Evolutionary conservation across 2,797 vertebrate genomes (phyloP).

Genomic region (Spinus pinus): DNA sequence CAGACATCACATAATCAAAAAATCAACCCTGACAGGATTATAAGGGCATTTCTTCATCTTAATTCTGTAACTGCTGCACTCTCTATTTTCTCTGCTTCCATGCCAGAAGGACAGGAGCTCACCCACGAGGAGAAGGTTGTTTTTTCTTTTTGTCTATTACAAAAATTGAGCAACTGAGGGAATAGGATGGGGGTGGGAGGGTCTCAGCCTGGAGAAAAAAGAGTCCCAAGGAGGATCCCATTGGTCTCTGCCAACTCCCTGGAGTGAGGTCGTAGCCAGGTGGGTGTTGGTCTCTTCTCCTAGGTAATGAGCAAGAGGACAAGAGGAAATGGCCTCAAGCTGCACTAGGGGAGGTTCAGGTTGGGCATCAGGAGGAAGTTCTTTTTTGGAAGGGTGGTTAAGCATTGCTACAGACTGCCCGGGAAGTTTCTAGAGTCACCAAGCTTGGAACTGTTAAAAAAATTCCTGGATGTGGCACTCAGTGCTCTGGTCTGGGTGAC

Average conservation of each 20-base stretch:
- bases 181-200: rapidly evolving
- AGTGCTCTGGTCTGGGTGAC: not conserved
- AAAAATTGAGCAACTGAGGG: not conserved
- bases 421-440: too few species aligned
- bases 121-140: not conserved
- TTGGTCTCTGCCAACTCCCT: not conserved
- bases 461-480: not conserved
- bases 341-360: not conserved
- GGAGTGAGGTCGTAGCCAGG: not conserved
- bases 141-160: not conserved
- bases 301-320: not conserved
- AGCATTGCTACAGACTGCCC: not conserved
- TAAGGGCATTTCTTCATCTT: not conserved
- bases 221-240: too few species aligned
- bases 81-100: not conserved
- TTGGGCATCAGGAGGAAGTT: not conserved
- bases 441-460: rapidly evolving
- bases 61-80: not conserved
- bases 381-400: too few species aligned
- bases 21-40: not conserved
- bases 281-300: not conserved
- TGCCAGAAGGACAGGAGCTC: not conserved
- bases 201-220: not conserved
- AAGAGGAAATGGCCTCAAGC: not conserved
- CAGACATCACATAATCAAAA: not conserved